Conservation (phyloP, 2,797 vertebrate genomes). For the Oreochromis grahami region DNA sequence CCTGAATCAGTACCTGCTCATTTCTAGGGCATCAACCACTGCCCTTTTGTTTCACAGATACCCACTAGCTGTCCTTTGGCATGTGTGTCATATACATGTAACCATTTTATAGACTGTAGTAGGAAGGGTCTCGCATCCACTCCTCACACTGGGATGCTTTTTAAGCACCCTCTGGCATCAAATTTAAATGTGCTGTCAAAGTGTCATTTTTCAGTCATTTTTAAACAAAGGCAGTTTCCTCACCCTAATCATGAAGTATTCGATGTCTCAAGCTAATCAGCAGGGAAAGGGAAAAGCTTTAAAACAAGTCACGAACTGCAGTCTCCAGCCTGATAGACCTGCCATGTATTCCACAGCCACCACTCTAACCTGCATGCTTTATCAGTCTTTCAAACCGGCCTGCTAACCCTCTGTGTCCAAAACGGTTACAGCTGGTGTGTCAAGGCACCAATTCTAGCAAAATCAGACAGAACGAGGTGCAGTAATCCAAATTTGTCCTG, state of each 20-base stretch:
- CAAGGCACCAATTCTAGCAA: rapidly evolving
- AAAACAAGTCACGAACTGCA: neutral
- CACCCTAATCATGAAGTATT: neutral
- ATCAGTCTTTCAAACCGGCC: neutral
- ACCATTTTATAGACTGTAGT: neutral
- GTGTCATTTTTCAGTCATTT: neutral
- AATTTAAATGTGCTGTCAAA: neutral
- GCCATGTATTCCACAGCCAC: neutral
- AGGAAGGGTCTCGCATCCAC: neutral
- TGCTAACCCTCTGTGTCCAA: neutral
- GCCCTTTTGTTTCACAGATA: neutral
- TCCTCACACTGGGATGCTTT: neutral
- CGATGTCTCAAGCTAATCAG: neutral
- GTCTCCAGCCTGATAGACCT: neutral
- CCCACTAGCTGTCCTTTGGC: neutral
- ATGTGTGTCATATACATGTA: neutral
- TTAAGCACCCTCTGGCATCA: neutral
- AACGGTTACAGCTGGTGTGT: neutral
- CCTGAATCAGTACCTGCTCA: neutral
- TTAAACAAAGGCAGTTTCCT: neutral
- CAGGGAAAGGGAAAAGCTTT: neutral
- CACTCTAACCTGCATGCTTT: neutral
- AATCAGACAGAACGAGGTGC: neutral
- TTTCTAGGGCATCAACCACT: neutral
- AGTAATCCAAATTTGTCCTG: neutral